Percentiles rank a stretch among this genome's conserved stretches.
Evolutionary conservation across 2,888 invertebrate species (phyloP).

Genomic region (Dasysyrphus tricinctus): DNA sequence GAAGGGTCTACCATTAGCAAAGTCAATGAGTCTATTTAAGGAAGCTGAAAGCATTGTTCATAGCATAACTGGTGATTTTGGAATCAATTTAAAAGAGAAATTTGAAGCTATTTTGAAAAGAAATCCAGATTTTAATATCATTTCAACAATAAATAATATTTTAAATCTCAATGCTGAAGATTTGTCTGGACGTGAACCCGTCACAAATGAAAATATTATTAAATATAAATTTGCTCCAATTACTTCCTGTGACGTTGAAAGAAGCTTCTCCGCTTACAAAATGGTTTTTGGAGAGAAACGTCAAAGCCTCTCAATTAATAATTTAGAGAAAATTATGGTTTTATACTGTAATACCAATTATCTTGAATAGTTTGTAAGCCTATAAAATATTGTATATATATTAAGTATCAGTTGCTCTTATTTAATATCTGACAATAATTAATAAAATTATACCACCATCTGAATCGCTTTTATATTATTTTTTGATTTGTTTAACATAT

Average conservation of each 20-base stretch:
- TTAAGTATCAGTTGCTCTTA: neutral
- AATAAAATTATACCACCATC: neutral
- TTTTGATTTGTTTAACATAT: conserved; percentile 3
- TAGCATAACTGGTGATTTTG: no score
- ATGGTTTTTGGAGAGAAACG: no score
- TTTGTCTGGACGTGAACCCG: conserved; percentile 52
- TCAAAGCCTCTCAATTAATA: no score
- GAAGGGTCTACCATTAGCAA: conserved; percentile 34
- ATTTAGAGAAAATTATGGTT: no score
- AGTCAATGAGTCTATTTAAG: conserved; percentile 1
- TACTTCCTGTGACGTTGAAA: no score
- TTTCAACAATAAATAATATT: conserved; percentile 43
- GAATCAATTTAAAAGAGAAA: no score
- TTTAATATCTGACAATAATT: neutral
- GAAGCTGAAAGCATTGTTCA: no score
- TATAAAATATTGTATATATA: neutral
- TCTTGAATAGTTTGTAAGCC: conserved; percentile 3
- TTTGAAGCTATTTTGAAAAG: conserved; percentile 21
- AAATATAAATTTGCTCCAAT: no score
- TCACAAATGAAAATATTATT: neutral
- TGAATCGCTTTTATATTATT: conserved; percentile 26
- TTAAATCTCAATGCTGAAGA: conserved; percentile 49
- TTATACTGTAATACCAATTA: conserved; percentile 6
- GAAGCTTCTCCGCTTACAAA: no score
- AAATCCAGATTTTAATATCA: conserved; percentile 37